Conservation (phyloP, 2,888 invertebrate genomes). For the Gastracanthus pulcherrimus region DNA sequence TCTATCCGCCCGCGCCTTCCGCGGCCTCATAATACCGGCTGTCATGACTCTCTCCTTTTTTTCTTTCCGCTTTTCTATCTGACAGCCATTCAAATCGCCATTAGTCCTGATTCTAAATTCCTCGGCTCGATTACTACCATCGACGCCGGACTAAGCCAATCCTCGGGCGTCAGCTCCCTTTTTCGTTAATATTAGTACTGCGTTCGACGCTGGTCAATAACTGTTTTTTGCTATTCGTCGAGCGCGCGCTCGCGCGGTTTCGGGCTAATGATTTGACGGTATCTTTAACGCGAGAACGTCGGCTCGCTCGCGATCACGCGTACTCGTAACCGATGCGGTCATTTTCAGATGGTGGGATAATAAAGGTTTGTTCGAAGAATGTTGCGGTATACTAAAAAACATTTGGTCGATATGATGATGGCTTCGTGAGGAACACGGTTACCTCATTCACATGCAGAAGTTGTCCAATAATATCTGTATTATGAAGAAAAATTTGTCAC, state of each 20-base stretch:
- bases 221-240: not conserved
- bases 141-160: no score
- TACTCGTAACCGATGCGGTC: constrained; percentile 7
- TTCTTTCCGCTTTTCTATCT: not conserved
- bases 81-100: constrained; percentile 22
- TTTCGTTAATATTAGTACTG: no score
- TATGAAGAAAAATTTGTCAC: not conserved
- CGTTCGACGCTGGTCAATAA: no score
- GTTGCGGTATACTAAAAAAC: not conserved
- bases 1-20: not conserved
- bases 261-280: not conserved
- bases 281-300: not conserved
- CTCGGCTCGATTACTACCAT: no score
- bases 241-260: not conserved
- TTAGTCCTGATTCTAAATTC: not conserved
- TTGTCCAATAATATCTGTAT: no score
- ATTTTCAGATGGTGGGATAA: not conserved
- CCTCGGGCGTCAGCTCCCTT: no score
- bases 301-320: not conserved
- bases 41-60: no score
- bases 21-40: constrained; percentile 5
- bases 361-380: not conserved
- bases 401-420: not conserved
- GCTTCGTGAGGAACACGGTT: not conserved
- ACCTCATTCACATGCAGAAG: not conserved